A percentile compares a stretch with the other conserved stretches of the same genome.
Evolutionary conservation across 2,113 vertebrate species (phyloP).

Genomic region (Steatornis caripensis): DNA sequence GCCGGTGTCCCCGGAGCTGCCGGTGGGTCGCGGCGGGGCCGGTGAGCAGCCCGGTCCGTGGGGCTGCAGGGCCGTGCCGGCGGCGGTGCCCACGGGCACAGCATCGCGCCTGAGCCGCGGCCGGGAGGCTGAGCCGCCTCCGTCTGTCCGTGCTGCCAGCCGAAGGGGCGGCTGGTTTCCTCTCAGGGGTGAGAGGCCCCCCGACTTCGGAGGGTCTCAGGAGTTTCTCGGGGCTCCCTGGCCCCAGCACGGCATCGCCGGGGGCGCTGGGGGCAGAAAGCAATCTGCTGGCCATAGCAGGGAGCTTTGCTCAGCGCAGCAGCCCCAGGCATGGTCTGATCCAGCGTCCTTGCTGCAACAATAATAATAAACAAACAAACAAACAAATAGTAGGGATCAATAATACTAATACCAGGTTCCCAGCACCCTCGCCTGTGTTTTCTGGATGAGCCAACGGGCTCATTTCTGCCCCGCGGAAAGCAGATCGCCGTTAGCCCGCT

Average conservation of each 20-base stretch:
- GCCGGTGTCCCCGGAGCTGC: neutral
- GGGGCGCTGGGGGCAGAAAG: neutral
- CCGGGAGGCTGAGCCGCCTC: neutral
- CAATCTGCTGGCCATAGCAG: no score
- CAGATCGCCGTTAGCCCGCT: neutral
- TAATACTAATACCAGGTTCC: neutral
- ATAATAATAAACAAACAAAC: no score
- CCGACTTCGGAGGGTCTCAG: rapidly evolving
- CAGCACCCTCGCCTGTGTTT: neutral
- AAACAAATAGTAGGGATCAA: no score
- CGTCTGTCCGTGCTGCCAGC: neutral
- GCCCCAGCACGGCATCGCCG: neutral
- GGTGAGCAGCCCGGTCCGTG: neutral
- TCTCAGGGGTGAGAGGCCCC: neutral
- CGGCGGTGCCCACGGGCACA: neutral
- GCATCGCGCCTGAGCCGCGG: rapidly evolving
- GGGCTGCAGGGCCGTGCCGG: neutral
- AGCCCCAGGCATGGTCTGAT: neutral
- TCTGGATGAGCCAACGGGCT: neutral
- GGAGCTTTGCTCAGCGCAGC: neutral
- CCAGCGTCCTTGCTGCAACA: neutral
- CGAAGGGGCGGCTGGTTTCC: neutral
- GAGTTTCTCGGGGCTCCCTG: neutral
- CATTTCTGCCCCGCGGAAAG: no score
- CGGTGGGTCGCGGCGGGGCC: no score